A percentile compares a stretch with the other conserved stretches of the same genome.
These are phyloP conservation scores for Neoarius graeffei DNA, from an alignment of 2,113 vertebrate genomes.

Conservation along the genomic window DNA sequence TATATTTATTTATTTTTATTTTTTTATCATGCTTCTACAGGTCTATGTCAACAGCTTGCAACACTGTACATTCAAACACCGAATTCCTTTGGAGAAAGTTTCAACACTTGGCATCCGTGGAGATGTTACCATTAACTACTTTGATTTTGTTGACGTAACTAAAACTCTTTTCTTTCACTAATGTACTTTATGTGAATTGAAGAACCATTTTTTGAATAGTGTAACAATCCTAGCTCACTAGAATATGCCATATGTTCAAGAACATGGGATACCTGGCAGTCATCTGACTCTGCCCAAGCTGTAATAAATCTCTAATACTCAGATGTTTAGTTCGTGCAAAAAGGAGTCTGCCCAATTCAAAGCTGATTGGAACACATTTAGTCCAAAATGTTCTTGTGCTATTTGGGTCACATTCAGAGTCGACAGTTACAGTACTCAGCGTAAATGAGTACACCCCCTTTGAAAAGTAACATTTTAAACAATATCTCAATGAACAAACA, in stretches of 20 bases:
- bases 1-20: no score
- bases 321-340: no score
- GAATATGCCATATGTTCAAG: not conserved
- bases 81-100: constrained; percentile 26
- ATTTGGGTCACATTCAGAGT: no score
- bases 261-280: not conserved
- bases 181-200: not conserved
- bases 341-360: no score
- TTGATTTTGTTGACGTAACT: constrained; percentile 26
- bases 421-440: no score
- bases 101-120: not conserved
- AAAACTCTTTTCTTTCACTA: not conserved
- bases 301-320: not conserved
- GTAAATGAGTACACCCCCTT: no score
- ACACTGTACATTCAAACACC: constrained; percentile 22
- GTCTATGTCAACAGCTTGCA: constrained; percentile 13
- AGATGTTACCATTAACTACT: not conserved
- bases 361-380: no score
- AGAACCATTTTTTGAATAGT: not conserved
- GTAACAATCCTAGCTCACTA: not conserved
- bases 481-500: no score
- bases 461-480: no score
- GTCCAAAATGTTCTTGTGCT: no score
- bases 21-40: not conserved
- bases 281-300: not conserved